Evolutionary conservation across 2,888 invertebrate genomes (phyloP), one percentile per base, ranked within the genome.

Genomic region (Lithodes maja): DNA sequence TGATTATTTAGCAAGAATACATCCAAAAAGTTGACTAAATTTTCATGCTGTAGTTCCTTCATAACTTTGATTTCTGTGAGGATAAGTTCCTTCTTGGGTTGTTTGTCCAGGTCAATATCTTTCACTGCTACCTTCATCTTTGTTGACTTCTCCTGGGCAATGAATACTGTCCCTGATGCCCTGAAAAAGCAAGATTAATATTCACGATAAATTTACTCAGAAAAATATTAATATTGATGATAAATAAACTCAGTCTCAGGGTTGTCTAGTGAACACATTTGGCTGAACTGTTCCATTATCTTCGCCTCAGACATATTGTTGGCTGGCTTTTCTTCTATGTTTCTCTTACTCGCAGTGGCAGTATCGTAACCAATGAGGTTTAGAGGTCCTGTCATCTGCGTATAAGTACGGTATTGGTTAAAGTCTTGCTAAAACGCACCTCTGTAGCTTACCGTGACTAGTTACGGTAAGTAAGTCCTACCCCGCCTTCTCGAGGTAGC

Each of bases 31-130:
- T 99, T 99, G 0, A 99, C 99, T 92, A 99, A 95, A 94, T 99
- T 99, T 93, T 97, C 97, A 94, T 99, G 99, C 93, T 97, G 96
- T 93, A 98, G 98, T 93, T 97, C 97, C 93, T 97, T 97, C 93
- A 98, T 95, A 15, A 98, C 97, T 93, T 96, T 96, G 92, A 99
- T 98, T 95, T 99, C 99, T 83, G 98, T 99, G 92, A 99, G 95
- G 93, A 99, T 97, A 93, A 99, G 95, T 94, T 99, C 98, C 94
- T 99, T 99, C 93, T 98, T 97, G 85, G 97, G 97, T 94, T 99
- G 99, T 93, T 98, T 98, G 69, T 96, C 96, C 93, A 99, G 95
- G 94, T 99, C 98, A 94, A 99, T 99, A 93, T 98, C 97, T 94
- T 99, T 99, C 92, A 99, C 97, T 55, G 99, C 99, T 5, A 99